These are phyloP conservation scores for Cinclus cinclus DNA, from an alignment of 2,113 vertebrate species.

Conservation along the genomic window DNA sequence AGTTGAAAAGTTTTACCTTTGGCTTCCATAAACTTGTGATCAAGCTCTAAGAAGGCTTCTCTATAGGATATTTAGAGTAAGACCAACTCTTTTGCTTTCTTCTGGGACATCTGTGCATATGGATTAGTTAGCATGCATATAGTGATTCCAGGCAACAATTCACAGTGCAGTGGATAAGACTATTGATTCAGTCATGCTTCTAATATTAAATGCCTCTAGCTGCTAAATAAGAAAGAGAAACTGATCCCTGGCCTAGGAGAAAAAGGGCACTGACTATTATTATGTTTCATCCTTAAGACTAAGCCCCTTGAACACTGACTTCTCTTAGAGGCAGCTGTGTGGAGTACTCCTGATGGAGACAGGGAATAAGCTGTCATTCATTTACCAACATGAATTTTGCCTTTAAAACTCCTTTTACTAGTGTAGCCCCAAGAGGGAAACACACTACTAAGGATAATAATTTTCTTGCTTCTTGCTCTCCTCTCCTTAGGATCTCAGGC, in stretches of 20 bases:
- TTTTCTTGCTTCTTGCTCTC: not conserved
- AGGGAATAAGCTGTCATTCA: not conserved
- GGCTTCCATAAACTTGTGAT: not conserved
- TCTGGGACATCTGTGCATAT: not conserved
- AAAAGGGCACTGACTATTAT: not conserved
- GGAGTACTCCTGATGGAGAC: not conserved
- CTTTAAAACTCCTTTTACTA: not conserved
- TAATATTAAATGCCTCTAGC: not conserved
- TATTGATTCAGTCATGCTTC: not conserved
- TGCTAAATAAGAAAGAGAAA: not conserved
- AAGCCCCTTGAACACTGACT: not conserved
- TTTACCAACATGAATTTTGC: not conserved
- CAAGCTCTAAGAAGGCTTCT: not conserved
- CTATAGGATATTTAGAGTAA: not conserved
- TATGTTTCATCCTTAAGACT: not conserved
- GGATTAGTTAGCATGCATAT: not conserved
- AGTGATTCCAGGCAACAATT: not conserved
- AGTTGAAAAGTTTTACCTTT: not conserved
- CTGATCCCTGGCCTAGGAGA: not conserved
- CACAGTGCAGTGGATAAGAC: not conserved
- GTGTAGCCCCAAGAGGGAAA: not conserved
- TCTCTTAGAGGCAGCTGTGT: not conserved
- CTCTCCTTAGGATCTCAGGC: not conserved
- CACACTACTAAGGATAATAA: not conserved
- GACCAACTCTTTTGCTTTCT: not conserved